These are phyloP conservation scores for Tragelaphus strepsiceros DNA, from an alignment of 2,113 vertebrate genomes.

Conservation along the genomic window DNA sequence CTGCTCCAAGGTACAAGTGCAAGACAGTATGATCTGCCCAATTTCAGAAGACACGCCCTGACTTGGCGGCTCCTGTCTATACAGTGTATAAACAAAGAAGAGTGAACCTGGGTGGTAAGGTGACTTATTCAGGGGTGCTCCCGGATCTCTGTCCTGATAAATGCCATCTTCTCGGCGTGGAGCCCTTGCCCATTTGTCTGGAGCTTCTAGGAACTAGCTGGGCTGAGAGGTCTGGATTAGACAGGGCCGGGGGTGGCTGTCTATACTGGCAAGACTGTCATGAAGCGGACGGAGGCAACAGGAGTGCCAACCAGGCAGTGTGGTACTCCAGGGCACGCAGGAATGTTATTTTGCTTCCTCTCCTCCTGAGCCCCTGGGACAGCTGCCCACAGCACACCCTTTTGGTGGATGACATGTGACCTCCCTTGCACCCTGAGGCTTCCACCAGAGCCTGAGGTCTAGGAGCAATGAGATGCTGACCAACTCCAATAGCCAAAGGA, in stretches of 20 bases:
- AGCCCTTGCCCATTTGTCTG: background rate
- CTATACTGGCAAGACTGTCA: too few relatives aligned
- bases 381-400: background rate
- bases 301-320: background rate
- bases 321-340: background rate
- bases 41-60: background rate
- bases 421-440: background rate
- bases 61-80: background rate
- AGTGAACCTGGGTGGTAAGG: background rate
- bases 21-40: rapidly evolving
- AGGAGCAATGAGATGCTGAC: background rate
- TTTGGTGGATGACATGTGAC: background rate
- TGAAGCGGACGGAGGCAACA: background rate
- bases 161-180: background rate
- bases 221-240: background rate
- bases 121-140: background rate
- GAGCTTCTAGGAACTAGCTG: background rate
- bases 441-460: background rate
- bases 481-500: background rate
- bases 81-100: background rate
- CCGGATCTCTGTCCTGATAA: background rate
- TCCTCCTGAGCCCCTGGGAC: background rate
- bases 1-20: background rate
- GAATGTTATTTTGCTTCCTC: background rate
- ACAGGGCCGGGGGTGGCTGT: rapidly evolving